Percentiles rank a stretch among this genome's conserved stretches.
Evolutionary conservation across 2,888 invertebrate genomes (phyloP).

Genomic region (Caenorhabditis auriculariae): DNA sequence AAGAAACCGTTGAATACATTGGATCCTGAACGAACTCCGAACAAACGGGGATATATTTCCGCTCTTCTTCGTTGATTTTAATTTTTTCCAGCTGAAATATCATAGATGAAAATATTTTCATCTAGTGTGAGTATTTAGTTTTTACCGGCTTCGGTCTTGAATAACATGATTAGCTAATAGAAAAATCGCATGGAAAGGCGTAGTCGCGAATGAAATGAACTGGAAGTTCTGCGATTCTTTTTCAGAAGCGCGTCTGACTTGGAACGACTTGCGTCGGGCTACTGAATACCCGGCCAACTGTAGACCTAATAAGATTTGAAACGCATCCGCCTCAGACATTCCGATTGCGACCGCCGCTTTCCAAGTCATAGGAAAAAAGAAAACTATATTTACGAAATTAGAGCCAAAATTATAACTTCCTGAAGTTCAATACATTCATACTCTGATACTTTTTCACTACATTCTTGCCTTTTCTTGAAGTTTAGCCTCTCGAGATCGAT

Average conservation of each 20-base stretch:
- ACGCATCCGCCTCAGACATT: too few species aligned
- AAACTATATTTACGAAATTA: too few species aligned
- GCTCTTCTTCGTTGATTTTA: too few species aligned
- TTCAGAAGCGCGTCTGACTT: too few species aligned
- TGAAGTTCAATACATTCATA: neutral
- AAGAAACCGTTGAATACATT: slow-evolving; percentile 18
- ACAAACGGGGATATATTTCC: slow-evolving; percentile 12
- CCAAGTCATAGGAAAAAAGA: too few species aligned
- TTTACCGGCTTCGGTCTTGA: neutral
- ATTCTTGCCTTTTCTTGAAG: neutral
- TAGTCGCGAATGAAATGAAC: too few species aligned
- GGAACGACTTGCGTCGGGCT: too few species aligned
- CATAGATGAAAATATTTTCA: neutral
- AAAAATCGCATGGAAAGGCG: neutral
- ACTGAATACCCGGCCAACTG: too few species aligned
- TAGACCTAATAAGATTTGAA: too few species aligned
- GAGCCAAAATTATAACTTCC: too few species aligned
- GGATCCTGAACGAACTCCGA: slow-evolving; percentile 12
- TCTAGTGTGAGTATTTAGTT: neutral
- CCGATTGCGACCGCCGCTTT: too few species aligned
- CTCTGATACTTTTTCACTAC: neutral
- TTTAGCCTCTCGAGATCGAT: neutral
- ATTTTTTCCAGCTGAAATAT: neutral
- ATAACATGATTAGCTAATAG: neutral
- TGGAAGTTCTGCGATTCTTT: too few species aligned